Evolutionary conservation across 1,140 invertebrate species (phyloP), one percentile per base, ranked within the genome.

Genomic region (Sesamia nonagrioides): DNA sequence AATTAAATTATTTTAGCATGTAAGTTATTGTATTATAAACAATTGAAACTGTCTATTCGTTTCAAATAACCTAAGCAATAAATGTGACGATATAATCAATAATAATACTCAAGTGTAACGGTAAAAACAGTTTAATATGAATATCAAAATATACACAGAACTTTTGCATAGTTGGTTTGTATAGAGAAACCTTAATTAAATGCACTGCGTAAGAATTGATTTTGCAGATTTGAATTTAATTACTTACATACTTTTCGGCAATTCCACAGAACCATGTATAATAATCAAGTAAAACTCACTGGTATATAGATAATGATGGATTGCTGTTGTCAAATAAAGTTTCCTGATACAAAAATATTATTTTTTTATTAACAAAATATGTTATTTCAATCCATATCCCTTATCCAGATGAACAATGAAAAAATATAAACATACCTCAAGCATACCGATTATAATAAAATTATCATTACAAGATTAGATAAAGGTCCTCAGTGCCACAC

Each of bases 241-340:
- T n/a, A n/a, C n/a, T 50, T 5, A 66, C 27, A 77, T 66, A 77
- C 33, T 75, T 1, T 75, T 75, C 61, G 56, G 21, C 33, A 35
- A 52, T 52, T 40, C 37, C 71, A 73, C 52, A 56, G 42, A 21
- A 27, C 27, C n/a, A 66, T 66, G 27, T 66, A 77, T 66, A 48
- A 54, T 40, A 9, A n/a, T n/a, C n/a, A 76, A 35, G 1, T 37
- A 63, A 37, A 76, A 15, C 42, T 45, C 15, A 54, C 50, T 71
- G 68, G 68, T 33, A 73, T 3, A 73, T 50, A 54, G 72, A 21
- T 75, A 74, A 60, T 48, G 40, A 74, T 61, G 18, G 27, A 84
- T 84, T 80, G 85, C 83, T 84, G 85, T 87, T 89, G 83, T 89
- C 68, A 82, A 89, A 89, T 89, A 89, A 84, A 88, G 60, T 85